These are phyloP conservation scores for Acrocephalus arundinaceus DNA, from an alignment of 2,113 vertebrate species.

Conservation along the genomic window DNA sequence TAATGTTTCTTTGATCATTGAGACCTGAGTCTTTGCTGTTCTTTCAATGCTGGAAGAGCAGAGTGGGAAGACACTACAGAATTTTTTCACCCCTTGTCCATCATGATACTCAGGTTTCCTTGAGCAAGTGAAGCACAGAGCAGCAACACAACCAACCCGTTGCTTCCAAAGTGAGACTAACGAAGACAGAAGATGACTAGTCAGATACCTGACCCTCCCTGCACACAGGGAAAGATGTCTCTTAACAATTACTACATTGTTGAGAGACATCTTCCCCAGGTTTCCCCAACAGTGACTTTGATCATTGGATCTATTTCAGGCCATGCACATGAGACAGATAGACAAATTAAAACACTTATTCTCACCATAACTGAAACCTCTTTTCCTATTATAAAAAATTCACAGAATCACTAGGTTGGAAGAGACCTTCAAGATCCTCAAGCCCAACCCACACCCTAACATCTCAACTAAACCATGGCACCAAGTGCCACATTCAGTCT, in stretches of 20 bases:
- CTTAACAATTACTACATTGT: background rate
- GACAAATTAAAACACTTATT: background rate
- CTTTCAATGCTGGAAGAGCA: background rate
- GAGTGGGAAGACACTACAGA: background rate
- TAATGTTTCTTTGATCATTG: rapidly evolving
- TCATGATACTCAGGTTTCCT: background rate
- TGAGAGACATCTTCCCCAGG: background rate
- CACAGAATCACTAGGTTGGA: background rate
- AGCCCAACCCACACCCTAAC: too few relatives aligned
- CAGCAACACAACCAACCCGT: background rate
- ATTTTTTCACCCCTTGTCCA: background rate
- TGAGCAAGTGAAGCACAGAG: background rate
- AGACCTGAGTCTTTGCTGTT: background rate
- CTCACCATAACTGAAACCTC: background rate
- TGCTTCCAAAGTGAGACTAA: background rate
- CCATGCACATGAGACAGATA: background rate
- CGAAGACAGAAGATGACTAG: background rate
- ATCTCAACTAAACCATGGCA: background rate
- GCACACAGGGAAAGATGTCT: background rate
- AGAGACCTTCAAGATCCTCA: background rate
- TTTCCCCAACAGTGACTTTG: background rate
- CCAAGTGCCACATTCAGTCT: rapidly evolving
- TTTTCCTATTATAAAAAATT: background rate
- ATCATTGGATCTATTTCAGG: background rate
- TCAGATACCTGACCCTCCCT: background rate